A percentile compares a stretch with the other conserved stretches of the same genome.
Conservation (phyloP, 2,888 invertebrate genomes). For the Lepas anatifera region DNA sequence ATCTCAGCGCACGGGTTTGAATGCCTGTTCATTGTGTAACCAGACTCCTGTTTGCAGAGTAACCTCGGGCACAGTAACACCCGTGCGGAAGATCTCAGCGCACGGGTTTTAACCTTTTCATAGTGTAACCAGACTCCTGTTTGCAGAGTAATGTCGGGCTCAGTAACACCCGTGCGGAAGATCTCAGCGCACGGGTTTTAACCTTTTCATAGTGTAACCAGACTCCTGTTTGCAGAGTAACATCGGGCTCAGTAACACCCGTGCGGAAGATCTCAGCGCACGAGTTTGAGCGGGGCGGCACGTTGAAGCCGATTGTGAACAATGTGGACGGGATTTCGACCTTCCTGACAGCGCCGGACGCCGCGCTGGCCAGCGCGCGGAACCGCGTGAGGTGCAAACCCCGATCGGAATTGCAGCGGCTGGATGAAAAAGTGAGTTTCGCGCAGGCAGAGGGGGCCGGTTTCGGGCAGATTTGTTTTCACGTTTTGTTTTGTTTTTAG, state of each 20-base stretch:
- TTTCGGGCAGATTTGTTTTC: too few species aligned
- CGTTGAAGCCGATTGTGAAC: slow-evolving; percentile 83
- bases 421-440: neutral
- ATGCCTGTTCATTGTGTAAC: too few species aligned
- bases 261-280: slow-evolving; percentile 88
- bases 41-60: too few species aligned
- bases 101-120: neutral
- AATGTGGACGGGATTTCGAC: slow-evolving; percentile 90
- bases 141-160: too few species aligned
- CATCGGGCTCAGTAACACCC: slow-evolving; percentile 71
- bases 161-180: too few species aligned
- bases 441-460: too few species aligned
- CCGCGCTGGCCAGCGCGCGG: slow-evolving; percentile 16
- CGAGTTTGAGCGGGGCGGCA: slow-evolving; percentile 87
- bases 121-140: too few species aligned
- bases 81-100: neutral
- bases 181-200: too few species aligned
- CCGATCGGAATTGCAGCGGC: neutral
- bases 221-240: slow-evolving; percentile 42
- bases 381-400: slow-evolving; percentile 30
- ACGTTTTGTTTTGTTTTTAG: too few species aligned
- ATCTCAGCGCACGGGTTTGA: too few species aligned
- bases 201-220: neutral
- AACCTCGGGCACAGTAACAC: neutral
- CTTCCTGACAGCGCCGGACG: slow-evolving; percentile 45